Conservation (phyloP, 1,140 invertebrate genomes). For the Hesperophylax magnus region DNA sequence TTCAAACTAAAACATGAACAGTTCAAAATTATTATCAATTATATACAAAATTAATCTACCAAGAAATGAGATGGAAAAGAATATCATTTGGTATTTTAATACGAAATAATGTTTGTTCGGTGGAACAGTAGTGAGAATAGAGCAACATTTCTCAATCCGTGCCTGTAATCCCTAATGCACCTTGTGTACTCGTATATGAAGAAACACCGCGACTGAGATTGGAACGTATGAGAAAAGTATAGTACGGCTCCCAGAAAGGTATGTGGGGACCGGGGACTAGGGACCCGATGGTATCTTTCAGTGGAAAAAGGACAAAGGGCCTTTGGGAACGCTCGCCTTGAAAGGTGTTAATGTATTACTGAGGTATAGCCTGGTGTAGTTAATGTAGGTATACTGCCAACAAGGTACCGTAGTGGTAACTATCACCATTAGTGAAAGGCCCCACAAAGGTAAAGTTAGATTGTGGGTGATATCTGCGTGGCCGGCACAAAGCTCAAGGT, state of each 20-base stretch:
- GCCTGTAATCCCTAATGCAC: slow-evolving; percentile 49
- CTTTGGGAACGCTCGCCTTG: slow-evolving; percentile 52
- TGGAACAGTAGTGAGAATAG: too few species aligned
- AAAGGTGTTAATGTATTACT: slow-evolving; percentile 58
- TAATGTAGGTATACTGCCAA: too few species aligned
- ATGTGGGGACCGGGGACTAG: neutral
- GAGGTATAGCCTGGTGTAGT: too few species aligned
- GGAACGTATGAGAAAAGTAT: slow-evolving; percentile 21
- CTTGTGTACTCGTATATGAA: slow-evolving; percentile 53
- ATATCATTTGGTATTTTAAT: too few species aligned
- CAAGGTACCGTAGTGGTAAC: slow-evolving; percentile 42
- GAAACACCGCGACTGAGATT: slow-evolving; percentile 46
- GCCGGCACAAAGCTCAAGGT: neutral
- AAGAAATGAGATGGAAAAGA: too few species aligned
- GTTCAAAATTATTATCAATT: too few species aligned
- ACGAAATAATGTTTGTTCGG: neutral
- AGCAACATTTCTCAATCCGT: too few species aligned
- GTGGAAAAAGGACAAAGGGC: slow-evolving; percentile 56
- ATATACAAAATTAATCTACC: too few species aligned
- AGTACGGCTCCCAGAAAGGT: too few species aligned
- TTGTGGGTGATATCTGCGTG: slow-evolving; percentile 13
- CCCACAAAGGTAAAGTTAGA: slow-evolving; percentile 52
- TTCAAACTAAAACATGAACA: too few species aligned
- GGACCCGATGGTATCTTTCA: slow-evolving; percentile 51
- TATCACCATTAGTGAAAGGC: slow-evolving; percentile 50